Percentiles rank a stretch among this genome's conserved stretches.
Evolutionary conservation across 2,888 invertebrate genomes (phyloP).

Genomic region (Dicyrtomina minuta): DNA sequence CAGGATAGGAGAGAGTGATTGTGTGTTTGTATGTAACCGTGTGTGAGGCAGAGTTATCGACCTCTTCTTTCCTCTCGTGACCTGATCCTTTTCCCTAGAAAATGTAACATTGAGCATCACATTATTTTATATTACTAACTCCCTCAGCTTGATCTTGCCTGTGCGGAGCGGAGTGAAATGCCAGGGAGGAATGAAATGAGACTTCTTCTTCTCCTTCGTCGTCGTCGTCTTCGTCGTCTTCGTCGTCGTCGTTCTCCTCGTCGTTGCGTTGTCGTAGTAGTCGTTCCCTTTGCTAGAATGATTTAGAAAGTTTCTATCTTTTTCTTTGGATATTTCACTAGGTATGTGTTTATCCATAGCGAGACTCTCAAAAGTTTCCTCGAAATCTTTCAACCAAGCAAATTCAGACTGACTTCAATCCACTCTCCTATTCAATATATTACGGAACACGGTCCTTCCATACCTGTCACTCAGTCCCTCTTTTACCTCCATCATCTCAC

Average conservation of each 20-base stretch:
- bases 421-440: slow-evolving; percentile 5
- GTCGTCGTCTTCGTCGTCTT: no score
- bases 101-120: slow-evolving; percentile 14
- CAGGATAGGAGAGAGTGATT: no score
- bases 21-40: no score
- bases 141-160: background rate
- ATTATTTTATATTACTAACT: slow-evolving; percentile 23
- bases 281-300: slow-evolving; percentile 7
- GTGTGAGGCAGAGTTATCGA: no score
- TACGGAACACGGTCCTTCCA: background rate
- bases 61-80: slow-evolving; percentile 12
- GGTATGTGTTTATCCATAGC: background rate
- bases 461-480: slow-evolving; percentile 7
- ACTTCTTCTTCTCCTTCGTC: no score
- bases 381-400: slow-evolving; percentile 14
- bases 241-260: no score
- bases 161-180: background rate
- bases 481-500: slow-evolving; percentile 15
- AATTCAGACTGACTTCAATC: slow-evolving; percentile 20
- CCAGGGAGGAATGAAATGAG: background rate
- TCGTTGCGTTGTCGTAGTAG: no score
- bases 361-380: slow-evolving; percentile 8
- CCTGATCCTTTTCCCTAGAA: slow-evolving; percentile 17
- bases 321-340: background rate
- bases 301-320: slow-evolving; percentile 7